Evolutionary conservation across 2,888 invertebrate genomes (phyloP).

Genomic region (Artemia sinica): DNA sequence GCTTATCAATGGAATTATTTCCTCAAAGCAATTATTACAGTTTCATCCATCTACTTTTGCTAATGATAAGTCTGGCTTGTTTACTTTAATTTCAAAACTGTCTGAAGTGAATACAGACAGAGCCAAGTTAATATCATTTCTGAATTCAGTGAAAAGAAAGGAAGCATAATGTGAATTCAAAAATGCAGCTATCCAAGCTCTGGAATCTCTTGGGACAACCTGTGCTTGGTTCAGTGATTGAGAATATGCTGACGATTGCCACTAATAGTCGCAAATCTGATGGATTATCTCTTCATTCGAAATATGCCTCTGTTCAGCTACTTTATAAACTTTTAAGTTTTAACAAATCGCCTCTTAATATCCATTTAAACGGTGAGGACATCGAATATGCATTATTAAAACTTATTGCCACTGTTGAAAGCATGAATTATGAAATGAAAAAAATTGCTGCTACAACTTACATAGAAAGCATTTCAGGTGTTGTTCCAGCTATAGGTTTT

Average conservation of each 20-base stretch:
- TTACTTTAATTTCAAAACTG: neutral
- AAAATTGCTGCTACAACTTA: neutral
- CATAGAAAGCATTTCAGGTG: neutral
- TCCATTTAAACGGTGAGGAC: neutral
- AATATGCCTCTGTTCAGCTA: neutral
- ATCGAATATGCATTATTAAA: neutral
- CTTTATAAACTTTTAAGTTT: neutral
- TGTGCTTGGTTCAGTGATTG: neutral
- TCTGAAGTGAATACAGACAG: neutral
- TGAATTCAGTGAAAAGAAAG: constrained; percentile 4
- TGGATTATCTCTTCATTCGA: neutral
- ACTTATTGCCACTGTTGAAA: neutral
- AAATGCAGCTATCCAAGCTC: neutral
- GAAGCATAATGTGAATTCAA: neutral
- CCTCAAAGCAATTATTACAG: neutral
- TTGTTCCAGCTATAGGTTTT: neutral
- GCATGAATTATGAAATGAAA: neutral
- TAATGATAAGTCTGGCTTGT: constrained; percentile 6
- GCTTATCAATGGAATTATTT: neutral
- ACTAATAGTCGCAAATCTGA: neutral
- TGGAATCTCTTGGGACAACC: neutral
- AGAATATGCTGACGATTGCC: neutral
- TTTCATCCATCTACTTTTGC: neutral
- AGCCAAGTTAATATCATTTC: neutral
- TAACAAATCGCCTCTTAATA: neutral